A percentile compares a stretch with the other conserved stretches of the same genome.
Conservation (phyloP, 2,113 vertebrate species). For the Esox niger region DNA sequence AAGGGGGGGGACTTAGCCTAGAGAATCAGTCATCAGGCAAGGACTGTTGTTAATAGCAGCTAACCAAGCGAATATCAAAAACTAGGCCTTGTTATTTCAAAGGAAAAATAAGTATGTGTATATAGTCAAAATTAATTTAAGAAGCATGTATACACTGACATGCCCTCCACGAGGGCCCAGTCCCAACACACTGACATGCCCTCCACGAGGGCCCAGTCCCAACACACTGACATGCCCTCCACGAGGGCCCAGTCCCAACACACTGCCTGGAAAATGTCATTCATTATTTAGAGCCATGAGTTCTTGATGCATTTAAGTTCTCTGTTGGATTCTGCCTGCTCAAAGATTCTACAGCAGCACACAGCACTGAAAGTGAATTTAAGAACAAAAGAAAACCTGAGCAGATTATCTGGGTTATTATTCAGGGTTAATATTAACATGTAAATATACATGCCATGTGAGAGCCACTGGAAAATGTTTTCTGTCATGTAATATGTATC, state of each 20-base stretch:
- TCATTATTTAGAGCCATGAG: not conserved
- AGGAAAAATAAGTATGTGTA: no score
- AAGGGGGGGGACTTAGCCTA: no score
- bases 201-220: not conserved
- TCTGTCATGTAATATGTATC: not conserved
- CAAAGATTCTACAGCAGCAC: slow-evolving; percentile 14
- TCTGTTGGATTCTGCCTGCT: slow-evolving; percentile 21
- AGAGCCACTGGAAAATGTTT: not conserved
- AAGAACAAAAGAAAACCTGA: not conserved
- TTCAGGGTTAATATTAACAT: no score
- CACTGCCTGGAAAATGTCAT: not conserved
- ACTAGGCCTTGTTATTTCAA: no score
- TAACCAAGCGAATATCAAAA: no score
- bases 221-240: not conserved
- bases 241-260: not conserved
- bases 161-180: not conserved
- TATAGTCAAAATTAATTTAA: no score
- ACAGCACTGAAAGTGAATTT: not conserved
- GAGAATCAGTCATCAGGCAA: no score
- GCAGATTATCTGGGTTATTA: no score
- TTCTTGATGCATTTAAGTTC: not conserved
- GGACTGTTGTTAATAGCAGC: no score
- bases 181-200: no score
- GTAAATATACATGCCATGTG: not conserved
- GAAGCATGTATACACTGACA: no score